A percentile compares a stretch with the other conserved stretches of the same genome.
Evolutionary conservation across 1,140 invertebrate species (phyloP).

Genomic region (Contarinia nasturtii): DNA sequence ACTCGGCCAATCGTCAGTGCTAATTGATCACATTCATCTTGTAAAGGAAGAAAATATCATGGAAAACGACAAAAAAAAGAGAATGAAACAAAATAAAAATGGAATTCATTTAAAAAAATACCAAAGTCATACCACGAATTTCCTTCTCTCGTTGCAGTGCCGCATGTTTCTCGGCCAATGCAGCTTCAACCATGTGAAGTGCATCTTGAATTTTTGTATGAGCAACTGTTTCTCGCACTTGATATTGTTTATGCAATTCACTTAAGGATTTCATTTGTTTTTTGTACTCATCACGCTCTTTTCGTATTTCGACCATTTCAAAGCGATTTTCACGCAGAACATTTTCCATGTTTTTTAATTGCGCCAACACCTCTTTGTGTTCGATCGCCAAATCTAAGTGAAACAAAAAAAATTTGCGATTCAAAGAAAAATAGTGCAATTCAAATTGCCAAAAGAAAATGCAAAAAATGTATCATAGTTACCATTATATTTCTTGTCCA

Average conservation of each 20-base stretch:
- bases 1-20: constrained; percentile 22
- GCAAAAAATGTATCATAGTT: not conserved
- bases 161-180: constrained; percentile 25
- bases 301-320: not conserved
- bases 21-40: constrained; percentile 13
- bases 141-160: constrained; percentile 14
- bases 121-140: constrained; percentile 13
- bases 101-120: not conserved
- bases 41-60: no score
- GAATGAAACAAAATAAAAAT: constrained; percentile 5
- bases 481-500: not conserved
- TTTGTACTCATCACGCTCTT: constrained; percentile 7
- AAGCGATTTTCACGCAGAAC: not conserved
- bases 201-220: constrained; percentile 25
- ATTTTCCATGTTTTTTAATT: not conserved
- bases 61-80: constrained; percentile 4
- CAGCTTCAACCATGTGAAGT: constrained; percentile 27
- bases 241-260: constrained; percentile 6
- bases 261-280: constrained; percentile 8
- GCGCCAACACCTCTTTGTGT: not conserved
- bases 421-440: not conserved
- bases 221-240: constrained; percentile 7
- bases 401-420: not conserved
- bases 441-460: not conserved
- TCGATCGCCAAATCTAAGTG: not conserved